Percentiles rank a stretch among this genome's conserved stretches.
Conservation (phyloP, 2,113 vertebrate species). For the Dolichotis patagonum region DNA sequence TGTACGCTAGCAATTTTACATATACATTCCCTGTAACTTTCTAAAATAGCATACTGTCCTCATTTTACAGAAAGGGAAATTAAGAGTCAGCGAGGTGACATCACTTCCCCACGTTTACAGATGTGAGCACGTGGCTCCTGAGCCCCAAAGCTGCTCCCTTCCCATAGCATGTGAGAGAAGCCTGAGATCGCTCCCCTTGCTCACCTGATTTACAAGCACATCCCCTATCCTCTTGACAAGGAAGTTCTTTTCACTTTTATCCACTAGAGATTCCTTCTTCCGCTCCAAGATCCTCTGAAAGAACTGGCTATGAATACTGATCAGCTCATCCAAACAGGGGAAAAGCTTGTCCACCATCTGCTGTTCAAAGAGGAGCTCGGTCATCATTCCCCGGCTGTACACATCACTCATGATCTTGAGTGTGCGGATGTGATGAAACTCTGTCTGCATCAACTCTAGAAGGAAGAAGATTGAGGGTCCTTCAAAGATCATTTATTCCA, state of each 20-base stretch:
- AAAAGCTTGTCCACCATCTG: conserved; percentile 94
- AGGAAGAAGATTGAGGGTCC: neutral
- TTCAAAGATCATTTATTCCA: neutral
- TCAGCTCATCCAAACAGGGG: conserved; percentile 93
- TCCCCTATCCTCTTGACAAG: conserved; percentile 95
- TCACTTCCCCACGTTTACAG: neutral
- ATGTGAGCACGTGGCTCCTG: rapidly evolving
- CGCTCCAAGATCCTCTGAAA: conserved; percentile 94
- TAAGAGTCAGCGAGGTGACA: neutral
- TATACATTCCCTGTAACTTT: neutral
- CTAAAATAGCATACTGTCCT: neutral
- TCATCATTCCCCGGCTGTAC: conserved; percentile 94
- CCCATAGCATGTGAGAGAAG: neutral
- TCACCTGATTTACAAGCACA: conserved; percentile 93
- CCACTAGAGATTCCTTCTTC: conserved; percentile 90
- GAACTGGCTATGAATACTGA: conserved; percentile 94
- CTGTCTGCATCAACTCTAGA: conserved; percentile 97
- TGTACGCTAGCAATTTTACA: neutral
- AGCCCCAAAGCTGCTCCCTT: neutral
- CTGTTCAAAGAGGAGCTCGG: conserved; percentile 92
- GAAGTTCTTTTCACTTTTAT: conserved; percentile 89
- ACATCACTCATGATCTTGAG: conserved; percentile 98
- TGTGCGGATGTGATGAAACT: conserved; percentile 97
- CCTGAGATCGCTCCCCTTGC: conserved; percentile 20
- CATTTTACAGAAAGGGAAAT: neutral